phyloP scores from a whole-genome alignment of 2,888 invertebrate genomes.

The Trypoxylon attenuatum region DNA sequence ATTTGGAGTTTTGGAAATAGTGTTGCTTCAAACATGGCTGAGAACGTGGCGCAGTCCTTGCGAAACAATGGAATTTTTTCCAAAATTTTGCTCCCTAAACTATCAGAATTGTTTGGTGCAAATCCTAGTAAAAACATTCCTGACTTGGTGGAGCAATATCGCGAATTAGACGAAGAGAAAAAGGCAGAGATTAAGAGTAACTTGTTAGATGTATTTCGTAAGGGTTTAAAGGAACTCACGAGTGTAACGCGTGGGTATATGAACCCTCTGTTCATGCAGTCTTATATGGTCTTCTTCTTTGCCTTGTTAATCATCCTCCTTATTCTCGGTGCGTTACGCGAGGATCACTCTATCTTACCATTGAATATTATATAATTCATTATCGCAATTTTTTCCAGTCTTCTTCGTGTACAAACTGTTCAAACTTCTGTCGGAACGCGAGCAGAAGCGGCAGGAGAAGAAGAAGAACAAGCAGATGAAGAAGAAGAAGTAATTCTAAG shows the following conservation, averaged over 20 bases:
- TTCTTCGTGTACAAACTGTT: conserved; percentile 92
- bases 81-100: too few relatives aligned
- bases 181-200: conserved; percentile 67
- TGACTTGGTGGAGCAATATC: conserved; percentile 44
- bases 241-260: neutral
- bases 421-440: conserved; percentile 86
- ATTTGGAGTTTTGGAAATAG: conserved; percentile 3
- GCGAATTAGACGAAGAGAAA: conserved; percentile 66
- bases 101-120: too few relatives aligned
- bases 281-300: conserved; percentile 27
- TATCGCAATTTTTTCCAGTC: conserved; percentile 78
- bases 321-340: conserved; percentile 44
- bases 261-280: neutral
- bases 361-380: conserved; percentile 2
- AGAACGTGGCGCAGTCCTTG: conserved; percentile 20
- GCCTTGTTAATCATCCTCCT: conserved; percentile 26
- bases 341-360: neutral
- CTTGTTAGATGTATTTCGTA: conserved; percentile 67
- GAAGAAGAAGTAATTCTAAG: conserved; percentile 81
- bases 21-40: conserved; percentile 24
- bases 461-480: conserved; percentile 86
- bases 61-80: conserved; percentile 1
- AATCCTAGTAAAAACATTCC: conserved; percentile 43
- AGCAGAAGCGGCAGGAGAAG: conserved; percentile 87
- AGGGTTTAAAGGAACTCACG: conserved; percentile 51